Percentiles rank a stretch among this genome's conserved stretches.
These are phyloP conservation scores for Poecilia velifera DNA, from an alignment of 2,797 vertebrate genomes.

Conservation along the genomic window DNA sequence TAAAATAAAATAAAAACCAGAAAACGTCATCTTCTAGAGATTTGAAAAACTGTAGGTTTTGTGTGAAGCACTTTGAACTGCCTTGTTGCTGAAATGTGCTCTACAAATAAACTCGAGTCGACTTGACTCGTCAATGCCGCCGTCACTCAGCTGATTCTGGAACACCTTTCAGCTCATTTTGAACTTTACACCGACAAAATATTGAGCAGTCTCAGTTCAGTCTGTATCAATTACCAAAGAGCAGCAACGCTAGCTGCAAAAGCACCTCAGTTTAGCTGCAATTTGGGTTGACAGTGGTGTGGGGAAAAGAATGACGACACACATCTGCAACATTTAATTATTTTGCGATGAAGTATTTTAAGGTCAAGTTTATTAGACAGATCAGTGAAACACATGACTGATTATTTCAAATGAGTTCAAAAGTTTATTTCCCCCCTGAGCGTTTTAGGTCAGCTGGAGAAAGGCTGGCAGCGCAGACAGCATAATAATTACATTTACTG, in stretches of 20 bases:
- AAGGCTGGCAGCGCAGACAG: slow-evolving; percentile 45
- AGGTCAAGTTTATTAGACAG: slow-evolving; percentile 7
- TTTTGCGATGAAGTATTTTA: slow-evolving; percentile 23
- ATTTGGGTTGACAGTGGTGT: background rate
- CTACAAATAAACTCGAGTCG: too few species aligned
- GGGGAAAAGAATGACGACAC: slow-evolving; percentile 1
- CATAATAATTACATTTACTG: slow-evolving; percentile 57
- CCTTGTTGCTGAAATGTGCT: too few species aligned
- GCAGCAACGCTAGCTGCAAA: background rate
- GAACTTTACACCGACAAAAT: background rate
- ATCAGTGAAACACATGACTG: slow-evolving; percentile 44
- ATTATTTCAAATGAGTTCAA: slow-evolving; percentile 61
- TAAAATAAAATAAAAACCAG: too few species aligned
- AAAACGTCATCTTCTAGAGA: background rate
- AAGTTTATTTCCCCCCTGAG: slow-evolving; percentile 54
- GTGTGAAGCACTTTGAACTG: background rate
- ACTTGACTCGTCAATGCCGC: background rate
- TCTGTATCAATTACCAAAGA: background rate
- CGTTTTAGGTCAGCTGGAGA: slow-evolving; percentile 44
- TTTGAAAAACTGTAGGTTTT: background rate
- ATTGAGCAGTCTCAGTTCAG: background rate
- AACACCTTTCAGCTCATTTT: background rate
- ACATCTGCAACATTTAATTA: background rate
- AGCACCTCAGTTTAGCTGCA: background rate
- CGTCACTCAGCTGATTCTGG: background rate